These are phyloP conservation scores for Danaus plexippus DNA, from an alignment of 1,140 invertebrate genomes.

Conservation along the genomic window DNA sequence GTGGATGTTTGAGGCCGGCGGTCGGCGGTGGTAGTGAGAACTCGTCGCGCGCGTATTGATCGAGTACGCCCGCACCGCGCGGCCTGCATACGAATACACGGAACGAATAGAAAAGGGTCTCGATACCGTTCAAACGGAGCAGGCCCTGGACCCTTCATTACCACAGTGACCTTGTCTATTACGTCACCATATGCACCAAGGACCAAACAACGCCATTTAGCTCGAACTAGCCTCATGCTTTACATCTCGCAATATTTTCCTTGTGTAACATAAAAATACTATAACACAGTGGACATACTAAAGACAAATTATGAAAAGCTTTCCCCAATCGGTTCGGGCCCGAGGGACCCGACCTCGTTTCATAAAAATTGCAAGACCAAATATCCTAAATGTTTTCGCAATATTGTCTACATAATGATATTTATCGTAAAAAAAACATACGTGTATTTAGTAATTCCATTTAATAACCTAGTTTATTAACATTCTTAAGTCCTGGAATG, in stretches of 20 bases:
- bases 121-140: conserved; percentile 27
- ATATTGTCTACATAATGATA: no score
- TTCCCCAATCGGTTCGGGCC: conserved; percentile 31
- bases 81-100: conserved; percentile 64
- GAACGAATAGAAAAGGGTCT: conserved; percentile 25
- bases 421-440: no score
- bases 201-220: no score
- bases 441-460: no score
- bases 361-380: conserved; percentile 31
- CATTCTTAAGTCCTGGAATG: no score
- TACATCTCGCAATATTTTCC: no score
- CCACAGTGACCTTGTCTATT: conserved; percentile 44
- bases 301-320: conserved; percentile 40
- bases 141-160: conserved; percentile 51
- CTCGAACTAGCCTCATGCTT: no score
- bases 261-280: no score
- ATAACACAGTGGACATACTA: conserved; percentile 23
- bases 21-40: conserved; percentile 18
- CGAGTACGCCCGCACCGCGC: conserved; percentile 46
- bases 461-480: no score
- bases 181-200: conserved; percentile 20
- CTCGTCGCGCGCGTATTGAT: conserved; percentile 66
- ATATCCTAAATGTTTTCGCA: conserved; percentile 12
- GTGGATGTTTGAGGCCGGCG: conserved; percentile 28
- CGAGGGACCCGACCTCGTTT: conserved; percentile 40